These are phyloP conservation scores for Pheosia gnoma DNA, from an alignment of 2,888 invertebrate genomes.

Conservation along the genomic window DNA sequence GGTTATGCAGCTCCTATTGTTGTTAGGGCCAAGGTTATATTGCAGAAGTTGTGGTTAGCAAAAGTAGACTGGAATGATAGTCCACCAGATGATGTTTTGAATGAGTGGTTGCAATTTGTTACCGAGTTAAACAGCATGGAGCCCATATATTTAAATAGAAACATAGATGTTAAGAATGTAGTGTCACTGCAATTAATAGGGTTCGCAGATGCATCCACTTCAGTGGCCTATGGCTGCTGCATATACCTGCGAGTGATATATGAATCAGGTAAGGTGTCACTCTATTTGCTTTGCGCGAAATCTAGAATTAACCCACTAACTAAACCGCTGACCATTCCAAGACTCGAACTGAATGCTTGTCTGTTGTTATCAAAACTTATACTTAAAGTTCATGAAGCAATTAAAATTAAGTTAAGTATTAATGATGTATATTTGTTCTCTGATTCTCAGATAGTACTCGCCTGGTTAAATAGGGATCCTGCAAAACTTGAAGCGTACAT, in stretches of 20 bases:
- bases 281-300: slow-evolving; percentile 7
- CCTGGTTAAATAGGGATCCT: slow-evolving; percentile 19
- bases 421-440: slow-evolving; percentile 12
- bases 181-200: slow-evolving; percentile 18
- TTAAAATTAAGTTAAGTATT: neutral
- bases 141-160: neutral
- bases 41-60: slow-evolving; percentile 22
- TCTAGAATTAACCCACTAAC: neutral
- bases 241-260: slow-evolving; percentile 17
- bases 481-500: slow-evolving; percentile 15
- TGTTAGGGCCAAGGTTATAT: slow-evolving; percentile 18
- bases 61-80: neutral
- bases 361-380: neutral
- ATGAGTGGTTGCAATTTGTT: neutral
- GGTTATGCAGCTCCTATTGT: slow-evolving; percentile 20
- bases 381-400: neutral
- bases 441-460: slow-evolving; percentile 20
- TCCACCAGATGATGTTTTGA: neutral
- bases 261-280: slow-evolving; percentile 14
- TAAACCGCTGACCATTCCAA: neutral
- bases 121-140: neutral
- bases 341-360: neutral
- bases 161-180: neutral
- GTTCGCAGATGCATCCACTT: slow-evolving; percentile 21
- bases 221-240: slow-evolving; percentile 17